Conservation (phyloP, 2,797 vertebrate genomes). For the Rhincodon typus region DNA sequence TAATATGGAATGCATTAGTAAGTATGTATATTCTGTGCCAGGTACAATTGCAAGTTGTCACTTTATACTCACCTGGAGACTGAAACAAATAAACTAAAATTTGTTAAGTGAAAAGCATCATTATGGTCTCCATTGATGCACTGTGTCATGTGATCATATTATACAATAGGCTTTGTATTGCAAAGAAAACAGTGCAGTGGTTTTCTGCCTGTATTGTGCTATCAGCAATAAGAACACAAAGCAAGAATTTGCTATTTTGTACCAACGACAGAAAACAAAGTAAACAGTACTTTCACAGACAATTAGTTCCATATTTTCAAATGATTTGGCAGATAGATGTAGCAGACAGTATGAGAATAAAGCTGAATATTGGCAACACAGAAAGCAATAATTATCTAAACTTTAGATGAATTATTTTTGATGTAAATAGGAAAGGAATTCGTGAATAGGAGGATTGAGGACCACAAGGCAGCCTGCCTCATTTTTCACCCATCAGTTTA, state of each 20-base stretch:
- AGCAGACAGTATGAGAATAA: not conserved
- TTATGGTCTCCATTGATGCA: not conserved
- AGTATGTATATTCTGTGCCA: not conserved
- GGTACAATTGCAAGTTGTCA: not conserved
- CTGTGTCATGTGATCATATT: not conserved
- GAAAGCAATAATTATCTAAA: not conserved
- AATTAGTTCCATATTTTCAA: not conserved
- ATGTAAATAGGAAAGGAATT: not conserved
- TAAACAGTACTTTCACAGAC: not conserved
- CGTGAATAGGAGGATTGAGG: not conserved
- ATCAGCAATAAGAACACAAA: not conserved
- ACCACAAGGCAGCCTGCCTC: not conserved
- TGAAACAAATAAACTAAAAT: conserved; percentile 3
- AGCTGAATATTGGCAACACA: too few species aligned
- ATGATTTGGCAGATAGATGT: not conserved
- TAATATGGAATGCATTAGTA: not conserved
- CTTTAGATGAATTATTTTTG: not conserved
- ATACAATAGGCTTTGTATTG: not conserved
- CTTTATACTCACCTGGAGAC: not conserved
- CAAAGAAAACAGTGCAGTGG: not conserved
- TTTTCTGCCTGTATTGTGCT: not conserved
- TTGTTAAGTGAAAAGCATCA: not conserved
- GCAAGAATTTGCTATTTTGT: not conserved
- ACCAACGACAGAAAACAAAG: not conserved
- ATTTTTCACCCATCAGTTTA: not conserved